Percentiles rank a stretch among this genome's conserved stretches.
Evolutionary conservation across 1,140 invertebrate genomes (phyloP).

Genomic region (Augochlora pura): DNA sequence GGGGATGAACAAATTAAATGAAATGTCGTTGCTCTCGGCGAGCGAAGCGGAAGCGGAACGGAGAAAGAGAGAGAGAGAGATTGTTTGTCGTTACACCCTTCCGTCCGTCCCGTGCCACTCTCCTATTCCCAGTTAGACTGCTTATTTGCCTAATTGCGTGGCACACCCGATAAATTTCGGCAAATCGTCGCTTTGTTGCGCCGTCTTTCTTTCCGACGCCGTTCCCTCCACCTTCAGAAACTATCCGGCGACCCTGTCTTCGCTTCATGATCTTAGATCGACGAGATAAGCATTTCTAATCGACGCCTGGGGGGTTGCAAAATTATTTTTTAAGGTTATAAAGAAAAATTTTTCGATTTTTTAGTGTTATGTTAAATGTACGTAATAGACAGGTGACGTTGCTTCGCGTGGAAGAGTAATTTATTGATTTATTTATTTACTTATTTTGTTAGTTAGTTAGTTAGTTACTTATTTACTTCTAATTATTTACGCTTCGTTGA

Average conservation of each 20-base stretch:
- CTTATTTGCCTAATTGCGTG: constrained; percentile 78
- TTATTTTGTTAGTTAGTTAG: too few relatives aligned
- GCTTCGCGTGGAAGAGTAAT: too few relatives aligned
- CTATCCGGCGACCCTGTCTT: neutral
- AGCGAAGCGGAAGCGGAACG: constrained; percentile 58
- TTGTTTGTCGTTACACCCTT: constrained; percentile 78
- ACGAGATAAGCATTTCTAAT: too few relatives aligned
- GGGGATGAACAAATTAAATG: constrained; percentile 78
- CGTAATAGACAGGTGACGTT: too few relatives aligned
- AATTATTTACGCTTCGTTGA: too few relatives aligned
- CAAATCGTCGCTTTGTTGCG: constrained; percentile 69
- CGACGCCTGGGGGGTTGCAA: too few relatives aligned
- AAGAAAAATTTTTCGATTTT: too few relatives aligned
- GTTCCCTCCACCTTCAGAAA: neutral
- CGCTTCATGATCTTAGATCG: neutral
- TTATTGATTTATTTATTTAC: too few relatives aligned
- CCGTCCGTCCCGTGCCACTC: constrained; percentile 64
- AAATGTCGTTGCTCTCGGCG: constrained; percentile 74
- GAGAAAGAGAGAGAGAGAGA: constrained; percentile 73
- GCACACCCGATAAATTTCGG: constrained; percentile 75
- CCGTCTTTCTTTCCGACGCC: constrained; percentile 57
- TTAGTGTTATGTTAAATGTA: too few relatives aligned
- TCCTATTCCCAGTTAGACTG: constrained; percentile 74
- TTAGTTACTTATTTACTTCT: too few relatives aligned
- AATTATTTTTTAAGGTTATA: too few relatives aligned